Conservation (phyloP, 2,113 vertebrate species). For the Trachemys scripta region DNA sequence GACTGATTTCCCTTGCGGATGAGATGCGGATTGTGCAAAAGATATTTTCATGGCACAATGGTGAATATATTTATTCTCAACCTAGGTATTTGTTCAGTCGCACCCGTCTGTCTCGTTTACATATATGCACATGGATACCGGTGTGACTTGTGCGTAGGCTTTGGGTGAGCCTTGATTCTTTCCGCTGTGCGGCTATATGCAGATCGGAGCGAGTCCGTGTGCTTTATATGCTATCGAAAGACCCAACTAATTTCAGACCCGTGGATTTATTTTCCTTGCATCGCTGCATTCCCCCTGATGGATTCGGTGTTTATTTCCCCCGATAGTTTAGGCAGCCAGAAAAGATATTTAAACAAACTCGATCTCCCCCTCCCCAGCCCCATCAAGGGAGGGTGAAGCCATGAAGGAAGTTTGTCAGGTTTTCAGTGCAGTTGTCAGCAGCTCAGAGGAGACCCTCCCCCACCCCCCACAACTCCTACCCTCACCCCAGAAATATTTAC, state of each 20-base stretch:
- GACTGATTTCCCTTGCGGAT: not conserved
- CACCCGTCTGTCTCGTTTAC: fast-evolving
- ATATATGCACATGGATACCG: not conserved
- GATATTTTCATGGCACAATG: fast-evolving
- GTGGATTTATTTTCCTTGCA: constrained; percentile 32
- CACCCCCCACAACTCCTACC: not conserved
- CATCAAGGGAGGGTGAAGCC: constrained; percentile 25
- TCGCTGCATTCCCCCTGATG: constrained; percentile 23
- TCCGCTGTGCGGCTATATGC: not conserved
- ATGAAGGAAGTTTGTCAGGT: constrained; percentile 58
- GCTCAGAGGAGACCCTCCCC: constrained; percentile 2
- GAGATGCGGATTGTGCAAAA: not conserved
- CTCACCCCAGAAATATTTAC: constrained; percentile 76
- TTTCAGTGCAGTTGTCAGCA: constrained; percentile 72
- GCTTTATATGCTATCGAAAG: constrained; percentile 25
- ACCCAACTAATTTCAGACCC: not conserved
- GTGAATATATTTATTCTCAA: fast-evolving
- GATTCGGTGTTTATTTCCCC: constrained; percentile 78
- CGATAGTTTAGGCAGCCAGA: constrained; percentile 72
- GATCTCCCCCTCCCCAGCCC: constrained; percentile 41
- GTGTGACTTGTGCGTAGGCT: fast-evolving
- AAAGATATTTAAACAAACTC: constrained; percentile 75
- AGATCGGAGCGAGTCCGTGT: not conserved
- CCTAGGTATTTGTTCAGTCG: fast-evolving
- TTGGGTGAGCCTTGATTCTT: not conserved